Percentiles rank a stretch among this genome's conserved stretches.
phyloP scores from a whole-genome alignment of 1,140 invertebrate species.

The Phthorimaea operculella region DNA sequence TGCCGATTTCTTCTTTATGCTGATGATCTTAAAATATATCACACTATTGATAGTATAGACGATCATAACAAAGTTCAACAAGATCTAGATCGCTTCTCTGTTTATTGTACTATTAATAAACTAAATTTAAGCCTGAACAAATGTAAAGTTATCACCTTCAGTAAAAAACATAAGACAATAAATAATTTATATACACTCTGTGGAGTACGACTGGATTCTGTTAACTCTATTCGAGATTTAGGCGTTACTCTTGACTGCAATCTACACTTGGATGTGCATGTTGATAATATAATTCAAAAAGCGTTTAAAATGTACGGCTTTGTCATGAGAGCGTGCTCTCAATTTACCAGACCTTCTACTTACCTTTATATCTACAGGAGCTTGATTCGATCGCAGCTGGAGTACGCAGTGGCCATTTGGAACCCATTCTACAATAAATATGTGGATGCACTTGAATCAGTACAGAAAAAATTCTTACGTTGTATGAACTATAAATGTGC shows the following conservation, averaged over 20 bases:
- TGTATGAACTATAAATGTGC: slow-evolving; percentile 12
- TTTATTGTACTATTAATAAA: neutral
- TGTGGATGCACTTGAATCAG: slow-evolving; percentile 7
- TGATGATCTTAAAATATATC: no score
- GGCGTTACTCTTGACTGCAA: slow-evolving; percentile 2
- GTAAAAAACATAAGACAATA: neutral
- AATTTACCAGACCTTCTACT: slow-evolving; percentile 10
- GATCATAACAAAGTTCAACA: slow-evolving; percentile 3
- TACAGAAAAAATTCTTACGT: slow-evolving; percentile 12
- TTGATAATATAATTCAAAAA: slow-evolving; percentile 15
- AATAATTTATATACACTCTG: neutral
- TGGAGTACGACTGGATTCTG: neutral
- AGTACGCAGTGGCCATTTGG: slow-evolving; percentile 17
- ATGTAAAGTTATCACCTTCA: slow-evolving; percentile 5
- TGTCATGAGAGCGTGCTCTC: slow-evolving; percentile 8
- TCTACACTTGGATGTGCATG: slow-evolving; percentile 4
- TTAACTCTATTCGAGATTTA: slow-evolving; percentile 1
- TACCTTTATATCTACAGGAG: slow-evolving; percentile 12
- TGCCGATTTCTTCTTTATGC: neutral
- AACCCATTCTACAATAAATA: slow-evolving; percentile 16
- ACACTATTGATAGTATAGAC: neutral
- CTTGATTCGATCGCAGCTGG: slow-evolving; percentile 12
- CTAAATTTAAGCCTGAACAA: neutral
- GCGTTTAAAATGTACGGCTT: slow-evolving; percentile 17
- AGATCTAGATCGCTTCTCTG: neutral